Evolutionary conservation across 2,797 vertebrate genomes (phyloP), one percentile per base, ranked within the genome.

Genomic region (Ctenopoma kingsleyae): DNA sequence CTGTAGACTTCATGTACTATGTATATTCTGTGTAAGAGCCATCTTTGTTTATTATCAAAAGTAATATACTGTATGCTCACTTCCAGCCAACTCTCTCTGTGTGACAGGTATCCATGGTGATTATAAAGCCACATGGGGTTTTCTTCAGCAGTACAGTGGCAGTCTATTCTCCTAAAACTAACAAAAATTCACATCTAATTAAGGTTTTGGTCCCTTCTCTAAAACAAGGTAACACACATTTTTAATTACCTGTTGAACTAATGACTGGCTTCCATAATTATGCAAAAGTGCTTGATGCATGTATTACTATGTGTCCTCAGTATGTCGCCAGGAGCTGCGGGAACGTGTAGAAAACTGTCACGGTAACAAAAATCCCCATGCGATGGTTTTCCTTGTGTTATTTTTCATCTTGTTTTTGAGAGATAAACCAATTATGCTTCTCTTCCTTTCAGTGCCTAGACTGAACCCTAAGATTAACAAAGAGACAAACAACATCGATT

Each of bases 81-180:
- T 46, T 40, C 12, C 23, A 64, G 17, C 15, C 1, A 35, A 2
- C 5, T 53, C 30, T 35, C 2, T 73, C 12, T 68, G 36, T 74
- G 27, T 73, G 36, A 65, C 23, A 92, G 91, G 10, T 92, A 4
- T 80, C 85, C 23, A 38, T 91, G 17, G 68, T 84, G 71, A 76
- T 90, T 10, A 44, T 9, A 8, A 13, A 81, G 8, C 84, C 76
- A 6, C 6, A 6, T 11, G 70, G 55, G 4, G 38, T 91, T 69
- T 67, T 66, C 48, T 92, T 85, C 35, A 15, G 78, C 38, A 86
- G 73, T 55, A 16, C 2, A 0, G 47, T 91, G 55, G 0, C 1
- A 0, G 62, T 85, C 52, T 76, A 70, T n/a, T 19, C 57, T 0
- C 10, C 8, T 22, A 15, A 54, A 49, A 8, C 1, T 4, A 19